Base-by-base conservation (phyloP, 2,113 vertebrate species). In the Mesitornis unicolor region DNA sequence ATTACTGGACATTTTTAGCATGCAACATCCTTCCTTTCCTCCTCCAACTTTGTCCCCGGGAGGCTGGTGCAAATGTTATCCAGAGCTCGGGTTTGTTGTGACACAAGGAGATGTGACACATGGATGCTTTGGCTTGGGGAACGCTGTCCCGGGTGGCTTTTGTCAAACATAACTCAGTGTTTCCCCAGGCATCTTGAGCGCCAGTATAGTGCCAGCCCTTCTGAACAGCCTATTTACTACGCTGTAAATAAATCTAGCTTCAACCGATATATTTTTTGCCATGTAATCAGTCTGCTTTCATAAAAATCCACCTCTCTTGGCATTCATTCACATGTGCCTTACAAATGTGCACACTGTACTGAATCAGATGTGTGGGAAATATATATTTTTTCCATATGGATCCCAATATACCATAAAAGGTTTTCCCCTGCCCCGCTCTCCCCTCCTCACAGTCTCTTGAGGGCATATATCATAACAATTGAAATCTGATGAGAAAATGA, bases 351-450 rank as follows among this genome's bases (percentile, higher is more conserved):
- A 17, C 20, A 28, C 94, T 97, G 86, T 21, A 79, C 93, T 77
- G 42, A 74, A 94, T 93, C 64, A 40, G 31, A 87, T 91, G 89
- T 91, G 57, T 78, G 96, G 93, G 86, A 97, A 97, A 95, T 96
- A 95, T 83, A 97, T 96, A 95, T 93, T 70, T 98, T 98, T 98
- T 98, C 97, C 98, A 98, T 97, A 97, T 98, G 98, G 92, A 83
- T 93, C 77, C 87, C 79, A 95, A 89, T 82, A 86, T 86, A 87
- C 95, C 95, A 95, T 81, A 89, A 96, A 98, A 95, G 96, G 92
- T 33, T 65, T 95, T 94, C 85, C 74, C 67, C 56, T 91, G 22
- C 89, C 90, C 67, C 75, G 43, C 54, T 47, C 3, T 65, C 71
- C 68, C 42, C 73, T 80, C 57, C 77, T 51, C 0, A 0, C 51